Evolutionary conservation across 2,113 vertebrate genomes (phyloP), one percentile per base, ranked within the genome.

Genomic region (Lota lota): DNA sequence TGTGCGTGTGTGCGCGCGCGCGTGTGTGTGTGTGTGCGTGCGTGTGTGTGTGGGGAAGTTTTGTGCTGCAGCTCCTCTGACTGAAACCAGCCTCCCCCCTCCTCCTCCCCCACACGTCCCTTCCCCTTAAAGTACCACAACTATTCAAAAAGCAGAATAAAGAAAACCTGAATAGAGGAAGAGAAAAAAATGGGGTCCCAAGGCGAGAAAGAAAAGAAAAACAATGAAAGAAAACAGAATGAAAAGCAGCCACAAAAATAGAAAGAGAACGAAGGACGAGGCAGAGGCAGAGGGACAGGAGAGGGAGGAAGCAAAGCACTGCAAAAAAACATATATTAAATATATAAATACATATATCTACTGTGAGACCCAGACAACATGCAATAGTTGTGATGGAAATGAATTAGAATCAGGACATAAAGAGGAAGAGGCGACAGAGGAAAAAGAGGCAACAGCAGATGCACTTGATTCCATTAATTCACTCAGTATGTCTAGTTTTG

Each of bases 91-190:
- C 89, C 90, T 88, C 88, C 85, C 83, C 40, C 80, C 83, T 77
- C 83, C 79, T 74, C 82, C 80, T 62, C 70, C 69, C 66, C 74
- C 64, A 33, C 66, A 69, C 72, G 84, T 82, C 82, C 79, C 85
- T 89, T 88, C 86, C 83, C 83, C 85, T 91, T 91, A 90, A 92
- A 93, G 88, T 89, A 90, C 86, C 90, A 86, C 83, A 90, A 90
- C 90, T 90, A 91, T 91, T 92, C 88, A 93, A 82, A 90, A 89
- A 89, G 84, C 82, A 91, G 90, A 91, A 92, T 89, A 91, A 90
- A 92, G 89, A 89, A 87, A 90, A 90, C 85, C 87, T 91, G 88
- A 92, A 92, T 90, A 92, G 89, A 88, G 83, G 83, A 89, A 89
- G 86, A 90, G 87, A 87, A 85, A 81, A 90, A 92, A 88, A 83